These are phyloP conservation scores for Pomacea canaliculata DNA, from an alignment of 2,888 invertebrate species.

Conservation along the genomic window DNA sequence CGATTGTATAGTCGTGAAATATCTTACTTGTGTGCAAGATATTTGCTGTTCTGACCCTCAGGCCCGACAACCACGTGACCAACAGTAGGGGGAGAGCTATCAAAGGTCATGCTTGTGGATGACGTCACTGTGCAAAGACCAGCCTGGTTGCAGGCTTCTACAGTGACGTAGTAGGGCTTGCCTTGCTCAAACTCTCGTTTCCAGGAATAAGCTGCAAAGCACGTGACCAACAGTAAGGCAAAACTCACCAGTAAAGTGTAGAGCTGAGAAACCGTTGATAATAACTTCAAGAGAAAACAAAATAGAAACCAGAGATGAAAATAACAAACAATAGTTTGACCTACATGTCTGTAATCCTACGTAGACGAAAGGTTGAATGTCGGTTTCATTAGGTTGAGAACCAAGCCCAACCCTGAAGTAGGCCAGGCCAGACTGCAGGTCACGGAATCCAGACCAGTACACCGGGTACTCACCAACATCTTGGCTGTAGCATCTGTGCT, in stretches of 20 bases:
- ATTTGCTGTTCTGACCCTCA: slow-evolving; percentile 22
- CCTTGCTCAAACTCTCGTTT: slow-evolving; percentile 36
- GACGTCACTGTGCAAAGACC: slow-evolving; percentile 29
- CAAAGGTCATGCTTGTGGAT: slow-evolving; percentile 44
- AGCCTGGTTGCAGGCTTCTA: slow-evolving; percentile 46
- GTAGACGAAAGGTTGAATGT: slow-evolving; percentile 32
- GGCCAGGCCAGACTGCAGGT: slow-evolving; percentile 38
- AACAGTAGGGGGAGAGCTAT: slow-evolving; percentile 44
- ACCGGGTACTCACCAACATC: slow-evolving; percentile 9
- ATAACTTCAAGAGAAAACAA: no score
- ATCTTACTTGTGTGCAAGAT: slow-evolving; percentile 30
- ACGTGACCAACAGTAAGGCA: no score
- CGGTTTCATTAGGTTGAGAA: slow-evolving; percentile 27
- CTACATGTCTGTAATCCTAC: slow-evolving; percentile 39
- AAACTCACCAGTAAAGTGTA: no score
- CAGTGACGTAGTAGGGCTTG: slow-evolving; percentile 37
- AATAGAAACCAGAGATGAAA: no score
- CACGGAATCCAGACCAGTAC: slow-evolving; percentile 42
- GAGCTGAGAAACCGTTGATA: no score
- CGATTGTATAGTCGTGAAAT: no score
- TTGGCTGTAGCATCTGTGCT: slow-evolving; percentile 5
- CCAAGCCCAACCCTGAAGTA: slow-evolving; percentile 42
- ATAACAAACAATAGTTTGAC: not conserved
- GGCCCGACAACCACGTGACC: slow-evolving; percentile 37
- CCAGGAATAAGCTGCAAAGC: slow-evolving; percentile 35